These are phyloP conservation scores for Halesus radiatus DNA, from an alignment of 1,140 invertebrate genomes.

Conservation along the genomic window DNA sequence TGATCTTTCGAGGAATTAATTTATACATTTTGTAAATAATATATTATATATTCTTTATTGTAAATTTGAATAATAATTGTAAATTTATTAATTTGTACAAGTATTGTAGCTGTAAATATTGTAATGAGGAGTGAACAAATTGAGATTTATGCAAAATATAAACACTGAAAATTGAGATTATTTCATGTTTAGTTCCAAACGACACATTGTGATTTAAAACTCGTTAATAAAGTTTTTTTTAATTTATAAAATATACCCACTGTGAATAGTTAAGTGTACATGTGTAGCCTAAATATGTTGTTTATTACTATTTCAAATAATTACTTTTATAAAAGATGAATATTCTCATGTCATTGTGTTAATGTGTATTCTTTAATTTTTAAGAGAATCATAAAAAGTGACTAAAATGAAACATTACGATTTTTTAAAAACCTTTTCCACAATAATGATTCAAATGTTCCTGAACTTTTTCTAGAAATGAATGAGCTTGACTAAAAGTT, in stretches of 20 bases:
- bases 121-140: slow-evolving; percentile 48
- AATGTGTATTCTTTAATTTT: slow-evolving; percentile 54
- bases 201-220: slow-evolving; percentile 33
- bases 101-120: slow-evolving; percentile 48
- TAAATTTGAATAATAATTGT: not conserved
- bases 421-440: not conserved
- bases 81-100: not conserved
- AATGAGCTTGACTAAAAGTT: no score
- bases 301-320: slow-evolving; percentile 38
- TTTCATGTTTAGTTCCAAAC: slow-evolving; percentile 14
- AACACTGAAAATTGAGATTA: slow-evolving; percentile 33
- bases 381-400: slow-evolving; percentile 42
- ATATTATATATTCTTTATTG: not conserved
- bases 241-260: slow-evolving; percentile 16
- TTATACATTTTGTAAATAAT: not conserved
- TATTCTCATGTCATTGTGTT: slow-evolving; percentile 47
- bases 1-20: not conserved
- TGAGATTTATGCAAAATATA: slow-evolving; percentile 34
- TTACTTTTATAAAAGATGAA: slow-evolving; percentile 54
- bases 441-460: no score
- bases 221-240: slow-evolving; percentile 37
- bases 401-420: not conserved
- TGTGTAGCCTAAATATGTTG: slow-evolving; percentile 39
- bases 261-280: not conserved
- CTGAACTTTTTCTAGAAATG: no score